A percentile compares a stretch with the other conserved stretches of the same genome.
Conservation (phyloP, 2,888 invertebrate species). For the Drosophila histrio region DNA sequence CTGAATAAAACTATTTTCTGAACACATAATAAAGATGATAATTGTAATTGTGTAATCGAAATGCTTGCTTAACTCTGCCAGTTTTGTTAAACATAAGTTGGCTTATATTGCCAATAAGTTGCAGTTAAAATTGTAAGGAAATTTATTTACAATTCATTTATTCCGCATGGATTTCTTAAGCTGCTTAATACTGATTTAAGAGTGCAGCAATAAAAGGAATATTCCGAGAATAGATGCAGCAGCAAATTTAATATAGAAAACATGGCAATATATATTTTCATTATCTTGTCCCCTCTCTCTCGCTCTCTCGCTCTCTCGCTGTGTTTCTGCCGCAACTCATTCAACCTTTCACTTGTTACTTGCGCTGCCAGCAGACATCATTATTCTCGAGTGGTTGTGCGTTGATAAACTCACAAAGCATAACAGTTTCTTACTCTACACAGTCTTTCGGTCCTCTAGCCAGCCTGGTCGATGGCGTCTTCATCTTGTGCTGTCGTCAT, state of each 20-base stretch:
- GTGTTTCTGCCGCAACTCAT: background rate
- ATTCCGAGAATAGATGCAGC: conserved; percentile 21
- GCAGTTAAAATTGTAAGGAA: background rate
- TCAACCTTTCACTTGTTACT: conserved; percentile 44
- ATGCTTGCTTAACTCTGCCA: too few relatives aligned
- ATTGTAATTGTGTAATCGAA: too few relatives aligned
- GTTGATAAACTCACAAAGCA: conserved; percentile 74
- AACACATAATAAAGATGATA: too few relatives aligned
- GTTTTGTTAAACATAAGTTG: background rate
- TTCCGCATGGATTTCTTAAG: conserved; percentile 9
- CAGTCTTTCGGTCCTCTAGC: background rate
- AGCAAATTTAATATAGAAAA: conserved; percentile 58
- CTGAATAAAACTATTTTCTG: background rate
- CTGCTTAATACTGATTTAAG: conserved; percentile 14
- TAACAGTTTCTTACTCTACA: conserved; percentile 30
- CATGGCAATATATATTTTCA: conserved; percentile 42
- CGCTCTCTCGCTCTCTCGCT: background rate
- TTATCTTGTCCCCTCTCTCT: conserved; percentile 14
- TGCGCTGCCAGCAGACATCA: conserved; percentile 65
- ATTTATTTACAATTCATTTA: conserved; percentile 9
- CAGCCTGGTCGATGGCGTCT: conserved; percentile 14
- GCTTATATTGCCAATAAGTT: background rate
- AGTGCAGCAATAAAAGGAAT: conserved; percentile 24
- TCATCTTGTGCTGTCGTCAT: conserved; percentile 56
- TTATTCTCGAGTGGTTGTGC: conserved; percentile 69